Evolutionary conservation across 2,113 vertebrate genomes (phyloP), one percentile per base, ranked within the genome.

Genomic region (Xenopus tropicalis): DNA sequence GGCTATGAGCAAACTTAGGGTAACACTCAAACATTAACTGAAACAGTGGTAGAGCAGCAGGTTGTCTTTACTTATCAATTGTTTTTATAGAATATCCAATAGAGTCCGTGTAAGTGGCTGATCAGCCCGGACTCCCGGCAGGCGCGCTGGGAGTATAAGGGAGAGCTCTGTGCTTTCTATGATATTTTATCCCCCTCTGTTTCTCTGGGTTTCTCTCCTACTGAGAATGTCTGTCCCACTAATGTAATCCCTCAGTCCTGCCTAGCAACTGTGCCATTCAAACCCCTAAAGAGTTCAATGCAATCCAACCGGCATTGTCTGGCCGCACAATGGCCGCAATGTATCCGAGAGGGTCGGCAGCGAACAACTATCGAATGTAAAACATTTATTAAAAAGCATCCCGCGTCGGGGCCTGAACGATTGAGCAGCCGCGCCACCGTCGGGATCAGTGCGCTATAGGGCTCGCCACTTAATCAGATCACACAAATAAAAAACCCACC

Each of bases 241-340:
- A 70, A 76, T 72, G 68, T 79, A 79, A 78, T 66, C 57, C 43
- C 23, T 66, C 23, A 4, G 1, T 51, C 59, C 75, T 78, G 65
- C 70, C 71, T 77, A 81, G 65, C 57, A 73, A 75, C 73, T 77
- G 11, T 1, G 0, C 0, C 0, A 0, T 48, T 61, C 69, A 14
- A 25, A 44, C 0, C 3, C 48, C 44, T 71, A 61, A 29, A 71
- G 0, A 56, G 24, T 67, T 66, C 1, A 6, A 56, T 23, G 61
- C 37, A 66, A 69, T 1, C 12, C 22, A 48, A 0, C 23, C 56
- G 0, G 0, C 62, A 69, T 64, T 69, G 54, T 58, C 70, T 74
- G 3, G 4, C 14, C 21, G 66, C 61, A 69, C 77, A 37, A n/a
- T 0, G 1, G 20, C 44, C 70, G 54, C 11, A 1, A 23, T 0